Evolutionary conservation across 1,140 invertebrate species (phyloP), one percentile per base, ranked within the genome.

Genomic region (Dinoponera quadriceps): DNA sequence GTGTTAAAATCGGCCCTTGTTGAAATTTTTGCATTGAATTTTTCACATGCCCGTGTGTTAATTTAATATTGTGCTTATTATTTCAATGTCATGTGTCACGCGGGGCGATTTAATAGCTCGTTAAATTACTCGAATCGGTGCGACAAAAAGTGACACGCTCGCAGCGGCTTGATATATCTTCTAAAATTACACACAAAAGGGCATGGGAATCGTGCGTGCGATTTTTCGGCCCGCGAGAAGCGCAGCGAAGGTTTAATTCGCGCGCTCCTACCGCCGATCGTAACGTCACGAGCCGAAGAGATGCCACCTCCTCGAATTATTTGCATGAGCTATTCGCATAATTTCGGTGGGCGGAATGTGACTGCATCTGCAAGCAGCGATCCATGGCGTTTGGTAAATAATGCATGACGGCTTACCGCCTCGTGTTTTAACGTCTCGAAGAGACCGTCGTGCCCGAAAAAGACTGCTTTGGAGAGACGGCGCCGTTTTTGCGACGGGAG

Each of bases 311-410:
- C 33, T 33, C 20, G 27, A n/a, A 63, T 75, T 63, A 77, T 77
- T 77, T 77, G 22, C 20, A 63, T 25, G 49, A 66, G 62, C 60
- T 25, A 38, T 66, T 55, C 74, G 48, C 74, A 77, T 77, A 77
- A 66, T 66, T 77, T 77, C 29, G 74, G 29, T 77, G 62, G 74
- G 48, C 48, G 74, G 74, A 77, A 77, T 77, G 74, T 57, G 73
- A 63, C 82, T 83, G 84, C 88, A 87, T 87, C 81, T 55, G 89
- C 82, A 85, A 90, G 85, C 89, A 89, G 88, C 89, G 86, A 88
- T 89, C 87, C 88, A 84, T 86, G 49, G 85, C 83, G 83, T 86
- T 88, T 90, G 74, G 84, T 91, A 90, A 91, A 91, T 91, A 91
- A 91, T 91, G 90, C 89, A 90, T 91, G 89, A 91, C 88, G 88